These are phyloP conservation scores for Enteromius thamalakanensis DNA, from an alignment of 2,797 vertebrate species.

Conservation along the genomic window DNA sequence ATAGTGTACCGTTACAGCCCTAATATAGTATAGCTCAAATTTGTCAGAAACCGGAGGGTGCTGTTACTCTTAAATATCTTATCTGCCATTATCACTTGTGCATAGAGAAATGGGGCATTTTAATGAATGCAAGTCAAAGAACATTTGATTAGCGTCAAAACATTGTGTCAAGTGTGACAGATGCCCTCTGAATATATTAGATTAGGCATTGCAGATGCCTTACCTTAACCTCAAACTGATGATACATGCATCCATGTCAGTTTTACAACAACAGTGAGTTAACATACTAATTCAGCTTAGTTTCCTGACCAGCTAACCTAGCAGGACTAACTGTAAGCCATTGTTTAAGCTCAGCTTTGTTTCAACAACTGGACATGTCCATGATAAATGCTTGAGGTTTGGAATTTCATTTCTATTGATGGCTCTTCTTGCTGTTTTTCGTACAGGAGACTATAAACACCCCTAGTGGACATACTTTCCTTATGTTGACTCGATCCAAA, in stretches of 20 bases:
- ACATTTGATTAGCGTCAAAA: background rate
- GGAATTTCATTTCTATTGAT: constrained; percentile 21
- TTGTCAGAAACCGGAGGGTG: background rate
- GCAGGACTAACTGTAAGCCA: constrained; percentile 17
- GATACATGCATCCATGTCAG: constrained; percentile 29
- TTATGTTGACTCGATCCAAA: background rate
- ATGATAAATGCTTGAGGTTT: background rate
- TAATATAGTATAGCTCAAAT: background rate
- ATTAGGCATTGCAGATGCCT: constrained; percentile 40
- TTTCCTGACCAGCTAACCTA: constrained; percentile 18
- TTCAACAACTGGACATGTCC: background rate
- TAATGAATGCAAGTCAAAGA: constrained; percentile 3
- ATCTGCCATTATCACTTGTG: background rate
- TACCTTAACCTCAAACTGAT: constrained; percentile 40
- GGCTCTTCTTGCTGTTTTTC: background rate
- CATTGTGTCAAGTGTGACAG: background rate
- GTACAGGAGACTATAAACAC: background rate
- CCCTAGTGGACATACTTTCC: background rate
- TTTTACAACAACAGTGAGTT: constrained; percentile 25
- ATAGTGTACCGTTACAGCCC: background rate
- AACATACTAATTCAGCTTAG: constrained; percentile 14
- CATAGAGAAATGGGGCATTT: constrained; percentile 10
- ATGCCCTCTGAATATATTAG: background rate
- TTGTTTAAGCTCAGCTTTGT: constrained; percentile 32
- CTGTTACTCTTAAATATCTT: constrained; percentile 21